Base-by-base conservation (phyloP, 2,888 invertebrate genomes). In the Sceliomorpha sp. region DNA sequence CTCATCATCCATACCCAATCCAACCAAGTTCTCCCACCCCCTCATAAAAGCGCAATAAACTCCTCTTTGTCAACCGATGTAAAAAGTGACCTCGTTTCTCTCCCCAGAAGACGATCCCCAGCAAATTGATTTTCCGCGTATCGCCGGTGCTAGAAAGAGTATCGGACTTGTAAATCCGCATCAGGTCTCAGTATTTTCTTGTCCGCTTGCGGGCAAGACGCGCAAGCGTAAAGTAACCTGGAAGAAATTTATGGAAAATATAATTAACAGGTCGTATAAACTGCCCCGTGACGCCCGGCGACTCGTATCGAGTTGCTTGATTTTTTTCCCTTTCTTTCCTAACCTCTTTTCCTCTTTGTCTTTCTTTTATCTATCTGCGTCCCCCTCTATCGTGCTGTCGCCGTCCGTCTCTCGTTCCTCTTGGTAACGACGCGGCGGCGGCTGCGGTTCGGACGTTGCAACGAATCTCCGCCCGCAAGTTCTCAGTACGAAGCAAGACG, bases 221-320 rank as follows among this genome's bases (percentile, higher is more conserved):
- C n/a, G n/a, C n/a, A n/a, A n/a, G n/a, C n/a, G n/a, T 40, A 15
- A 24, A 26, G 47, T 40, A 26, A 26, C 58, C 39, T 47, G 39
- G 39, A 47, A 69, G 75, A 76, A 77, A 76, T 81, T 80, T 79
- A 80, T 78, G 77, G 78, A 78, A 81, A 82, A 79, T 80, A 78
- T 81, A 81, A 80, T 81, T 79, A 79, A 81, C 78, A 76, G 78
- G 74, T 78, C 74, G 67, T 77, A 77, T 74, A 75, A 78, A 78
- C 58, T 53, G 66, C 68, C 34, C 58, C 51, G 55, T 56, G 48
- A 39, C 45, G 45, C 14, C 36, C 4, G 36, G 12, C 36, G 36
- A 36, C 42, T 42, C 37, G 37, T 47, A 50, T 53, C 58, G 60
- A 53, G 42, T 39, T 44, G n/a, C n/a, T n/a, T n/a, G n/a, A n/a